Base-by-base conservation (phyloP, 2,113 vertebrate species). In the Sinocyclocheilus rhinocerous region DNA sequence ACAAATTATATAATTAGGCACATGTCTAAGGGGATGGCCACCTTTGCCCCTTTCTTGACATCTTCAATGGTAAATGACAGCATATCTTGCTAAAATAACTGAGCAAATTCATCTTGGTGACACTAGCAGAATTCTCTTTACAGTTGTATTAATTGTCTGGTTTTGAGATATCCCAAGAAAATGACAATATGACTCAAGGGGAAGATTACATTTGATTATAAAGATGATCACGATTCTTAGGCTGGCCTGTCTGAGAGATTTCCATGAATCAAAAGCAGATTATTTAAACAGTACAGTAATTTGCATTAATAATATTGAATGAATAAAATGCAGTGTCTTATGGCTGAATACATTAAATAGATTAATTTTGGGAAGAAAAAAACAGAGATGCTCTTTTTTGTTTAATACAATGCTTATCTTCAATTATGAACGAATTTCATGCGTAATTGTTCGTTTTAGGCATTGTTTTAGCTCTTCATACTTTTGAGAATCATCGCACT, bases 1-100 rank as follows among this genome's bases (percentile, higher is more conserved):
- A 95, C 94, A 94, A 94, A 95, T 95, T 93, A 93, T 94, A 93
- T 94, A 94, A 95, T 95, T 94, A 95, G 93, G 92, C 90, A 87
- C 78, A 87, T 92, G 91, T 93, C 92, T 83, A 90, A 92, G 93
- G 93, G 94, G 93, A 94, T 16, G 86, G 86, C 42, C 89, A 93
- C 93, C 94, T 93, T 94, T 93, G 92, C 89, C 92, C 94, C 87
- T 88, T 90, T 29, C 57, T 88, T 93, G 94, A 94, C 95, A 94
- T 91, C 92, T 91, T 91, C 91, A 84, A 84, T 93, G 78, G 90
- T 93, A 93, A 94, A 95, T 94, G 94, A 94, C 93, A 93, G 91
- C 81, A 91, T 87, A 92, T 90, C 89, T 92, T 91, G 91, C 88
- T 85, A 88, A 92, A 93, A 92, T 88, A 93, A 93, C 91, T 88